Evolutionary conservation across 1,140 invertebrate species (phyloP).

Genomic region (Idris sp.): DNA sequence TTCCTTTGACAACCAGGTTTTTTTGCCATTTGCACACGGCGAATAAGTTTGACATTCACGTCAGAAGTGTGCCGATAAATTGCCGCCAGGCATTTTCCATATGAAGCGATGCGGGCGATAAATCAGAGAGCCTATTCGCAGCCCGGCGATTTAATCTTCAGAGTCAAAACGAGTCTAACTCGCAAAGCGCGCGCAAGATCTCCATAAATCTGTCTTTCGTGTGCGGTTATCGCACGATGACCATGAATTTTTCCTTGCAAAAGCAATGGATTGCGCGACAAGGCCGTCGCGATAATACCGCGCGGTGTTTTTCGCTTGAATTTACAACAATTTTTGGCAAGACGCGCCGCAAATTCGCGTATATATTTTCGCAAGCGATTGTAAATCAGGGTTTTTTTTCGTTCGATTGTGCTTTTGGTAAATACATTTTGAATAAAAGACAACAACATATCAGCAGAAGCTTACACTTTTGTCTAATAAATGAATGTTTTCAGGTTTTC

Average conservation of each 20-base stretch:
- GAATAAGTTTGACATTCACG: slow-evolving; percentile 19
- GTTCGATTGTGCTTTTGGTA: too few species aligned
- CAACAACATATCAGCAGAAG: too few species aligned
- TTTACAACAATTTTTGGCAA: slow-evolving; percentile 29
- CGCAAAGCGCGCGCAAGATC: slow-evolving; percentile 24
- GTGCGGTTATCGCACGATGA: slow-evolving; percentile 32
- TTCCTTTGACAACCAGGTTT: background rate
- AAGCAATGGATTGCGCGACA: background rate
- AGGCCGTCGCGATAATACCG: slow-evolving; percentile 12
- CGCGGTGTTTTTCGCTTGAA: slow-evolving; percentile 2
- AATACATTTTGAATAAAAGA: too few species aligned
- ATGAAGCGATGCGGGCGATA: slow-evolving; percentile 28
- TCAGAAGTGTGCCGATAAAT: slow-evolving; percentile 44
- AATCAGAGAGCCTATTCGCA: slow-evolving; percentile 40
- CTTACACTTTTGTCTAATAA: too few species aligned
- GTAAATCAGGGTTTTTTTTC: background rate
- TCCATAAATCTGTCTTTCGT: slow-evolving; percentile 33
- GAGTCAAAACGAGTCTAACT: slow-evolving; percentile 40
- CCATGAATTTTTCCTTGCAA: slow-evolving; percentile 44
- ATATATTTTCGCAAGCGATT: background rate
- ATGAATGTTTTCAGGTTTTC: too few species aligned
- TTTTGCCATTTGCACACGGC: slow-evolving; percentile 9
- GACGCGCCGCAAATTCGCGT: background rate
- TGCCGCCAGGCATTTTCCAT: slow-evolving; percentile 19
- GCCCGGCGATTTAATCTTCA: slow-evolving; percentile 44